phyloP scores from a whole-genome alignment of 1,140 invertebrate genomes.

The Popillia japonica region DNA sequence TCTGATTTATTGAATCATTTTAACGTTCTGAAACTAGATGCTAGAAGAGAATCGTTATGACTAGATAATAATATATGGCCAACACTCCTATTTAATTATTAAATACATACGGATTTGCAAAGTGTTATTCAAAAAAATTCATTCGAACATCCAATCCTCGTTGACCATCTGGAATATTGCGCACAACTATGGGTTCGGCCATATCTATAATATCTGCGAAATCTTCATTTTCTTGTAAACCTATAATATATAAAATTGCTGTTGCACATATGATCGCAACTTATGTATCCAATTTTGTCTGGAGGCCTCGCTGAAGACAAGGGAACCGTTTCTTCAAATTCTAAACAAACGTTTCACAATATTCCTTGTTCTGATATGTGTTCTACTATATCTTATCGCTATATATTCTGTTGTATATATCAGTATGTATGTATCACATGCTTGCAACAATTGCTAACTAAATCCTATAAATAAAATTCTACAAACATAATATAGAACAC shows the following conservation, averaged over 20 bases:
- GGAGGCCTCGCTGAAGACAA: constrained; percentile 35
- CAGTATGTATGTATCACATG: too few relatives aligned
- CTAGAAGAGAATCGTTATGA: too few relatives aligned
- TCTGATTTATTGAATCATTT: too few relatives aligned
- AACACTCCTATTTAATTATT: too few relatives aligned
- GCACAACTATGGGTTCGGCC: neutral
- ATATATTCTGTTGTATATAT: too few relatives aligned
- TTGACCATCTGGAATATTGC: neutral
- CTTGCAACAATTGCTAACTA: too few relatives aligned
- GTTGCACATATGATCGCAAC: neutral
- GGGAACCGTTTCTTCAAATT: constrained; percentile 38
- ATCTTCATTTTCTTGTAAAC: neutral
- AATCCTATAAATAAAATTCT: too few relatives aligned
- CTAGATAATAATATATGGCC: too few relatives aligned
- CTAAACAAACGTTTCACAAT: constrained; percentile 38
- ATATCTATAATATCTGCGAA: neutral
- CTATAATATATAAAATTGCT: neutral
- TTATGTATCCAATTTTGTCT: neutral
- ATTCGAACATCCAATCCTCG: constrained; percentile 14
- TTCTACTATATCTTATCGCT: constrained; percentile 34
- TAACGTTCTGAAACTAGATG: too few relatives aligned
- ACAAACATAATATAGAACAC: too few relatives aligned
- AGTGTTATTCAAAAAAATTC: neutral
- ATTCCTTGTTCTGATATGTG: constrained; percentile 38
- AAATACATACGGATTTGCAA: too few relatives aligned